Conservation (phyloP, 2,113 vertebrate genomes). For the Chinchilla lanigera region DNA sequence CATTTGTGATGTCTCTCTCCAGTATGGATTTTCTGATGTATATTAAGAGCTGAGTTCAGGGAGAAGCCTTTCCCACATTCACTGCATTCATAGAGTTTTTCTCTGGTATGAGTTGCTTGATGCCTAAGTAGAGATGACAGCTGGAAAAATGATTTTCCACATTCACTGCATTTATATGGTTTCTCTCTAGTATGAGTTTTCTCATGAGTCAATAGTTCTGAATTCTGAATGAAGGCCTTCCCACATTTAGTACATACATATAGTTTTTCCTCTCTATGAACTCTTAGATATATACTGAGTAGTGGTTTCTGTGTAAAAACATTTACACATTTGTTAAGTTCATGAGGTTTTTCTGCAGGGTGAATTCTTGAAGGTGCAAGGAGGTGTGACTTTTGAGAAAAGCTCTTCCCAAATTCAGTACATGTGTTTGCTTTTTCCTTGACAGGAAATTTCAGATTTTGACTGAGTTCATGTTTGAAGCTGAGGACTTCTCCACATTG, state of each 20-base stretch:
- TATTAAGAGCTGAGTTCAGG: conserved; percentile 74
- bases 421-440: conserved; percentile 72
- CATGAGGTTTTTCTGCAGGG: conserved; percentile 74
- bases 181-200: conserved; percentile 82
- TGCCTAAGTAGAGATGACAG: conserved; percentile 81
- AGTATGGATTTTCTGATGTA: conserved; percentile 79
- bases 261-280: conserved; percentile 80
- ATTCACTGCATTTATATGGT: conserved; percentile 79
- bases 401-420: conserved; percentile 71
- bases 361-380: conserved; percentile 76
- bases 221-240: conserved; percentile 80
- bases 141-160: conserved; percentile 82
- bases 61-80: conserved; percentile 82
- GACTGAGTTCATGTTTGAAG: conserved; percentile 66
- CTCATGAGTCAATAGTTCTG: conserved; percentile 80
- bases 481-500: conserved; percentile 79
- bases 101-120: conserved; percentile 73
- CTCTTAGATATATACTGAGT: conserved; percentile 80
- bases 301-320: conserved; percentile 80
- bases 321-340: conserved; percentile 76
- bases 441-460: conserved; percentile 69
- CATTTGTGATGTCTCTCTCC: conserved; percentile 78
- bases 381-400: conserved; percentile 70
- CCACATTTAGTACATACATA: conserved; percentile 79
- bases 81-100: conserved; percentile 80